These are phyloP conservation scores for Cercocebus atys DNA, from an alignment of 2,113 vertebrate genomes.

Conservation along the genomic window DNA sequence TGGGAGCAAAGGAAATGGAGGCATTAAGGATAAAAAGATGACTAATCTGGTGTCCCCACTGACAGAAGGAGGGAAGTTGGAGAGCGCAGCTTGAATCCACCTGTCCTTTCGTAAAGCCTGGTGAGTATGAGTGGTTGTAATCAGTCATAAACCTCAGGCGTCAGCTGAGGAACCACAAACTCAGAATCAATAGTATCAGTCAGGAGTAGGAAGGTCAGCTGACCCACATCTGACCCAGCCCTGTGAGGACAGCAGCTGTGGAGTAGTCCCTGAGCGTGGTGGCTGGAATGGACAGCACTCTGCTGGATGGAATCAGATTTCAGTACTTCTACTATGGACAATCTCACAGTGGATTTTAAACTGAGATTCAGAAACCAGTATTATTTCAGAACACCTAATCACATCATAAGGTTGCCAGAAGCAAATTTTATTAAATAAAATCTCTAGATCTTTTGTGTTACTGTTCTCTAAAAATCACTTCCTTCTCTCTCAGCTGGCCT, in stretches of 20 bases:
- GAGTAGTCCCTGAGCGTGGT: too few relatives aligned
- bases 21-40: not conserved
- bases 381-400: constrained; percentile 24
- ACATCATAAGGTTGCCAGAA: not conserved
- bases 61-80: not conserved
- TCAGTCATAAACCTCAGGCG: not conserved
- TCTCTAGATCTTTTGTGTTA: not conserved
- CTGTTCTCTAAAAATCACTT: not conserved
- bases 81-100: not conserved
- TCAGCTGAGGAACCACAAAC: not conserved
- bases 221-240: not conserved
- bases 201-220: not conserved
- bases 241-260: not conserved
- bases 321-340: not conserved
- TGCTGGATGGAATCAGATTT: not conserved
- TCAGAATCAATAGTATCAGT: not conserved
- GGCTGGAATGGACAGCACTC: not conserved
- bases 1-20: not conserved
- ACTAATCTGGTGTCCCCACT: not conserved
- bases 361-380: not conserved
- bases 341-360: not conserved
- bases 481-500: not conserved
- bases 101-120: not conserved
- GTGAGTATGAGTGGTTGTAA: not conserved
- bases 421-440: constrained; percentile 4